Evolutionary conservation across 2,888 invertebrate species (phyloP).

Genomic region (Dryomyza anilis): DNA sequence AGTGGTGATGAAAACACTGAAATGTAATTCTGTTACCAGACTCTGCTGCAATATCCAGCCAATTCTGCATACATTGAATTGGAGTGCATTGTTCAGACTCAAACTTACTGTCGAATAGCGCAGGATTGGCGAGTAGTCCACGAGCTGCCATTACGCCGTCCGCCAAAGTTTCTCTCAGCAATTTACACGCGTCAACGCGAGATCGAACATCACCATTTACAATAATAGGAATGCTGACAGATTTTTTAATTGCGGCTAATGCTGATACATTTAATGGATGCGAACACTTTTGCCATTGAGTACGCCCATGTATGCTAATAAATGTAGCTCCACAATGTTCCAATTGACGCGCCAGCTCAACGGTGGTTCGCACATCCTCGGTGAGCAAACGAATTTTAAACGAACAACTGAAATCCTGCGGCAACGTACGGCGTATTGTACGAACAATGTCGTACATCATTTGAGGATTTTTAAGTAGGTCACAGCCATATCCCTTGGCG

Average conservation of each 20-base stretch:
- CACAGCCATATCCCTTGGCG: slow-evolving; percentile 87
- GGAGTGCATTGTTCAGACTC: slow-evolving; percentile 66
- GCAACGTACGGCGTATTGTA: slow-evolving; percentile 74
- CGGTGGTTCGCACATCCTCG: slow-evolving; percentile 66
- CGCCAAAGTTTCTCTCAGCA: slow-evolving; percentile 73
- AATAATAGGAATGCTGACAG: slow-evolving; percentile 79
- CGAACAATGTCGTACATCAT: slow-evolving; percentile 79
- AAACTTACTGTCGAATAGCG: slow-evolving; percentile 69
- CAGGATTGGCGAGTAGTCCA: slow-evolving; percentile 89
- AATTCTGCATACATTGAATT: slow-evolving; percentile 76
- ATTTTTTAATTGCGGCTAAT: slow-evolving; percentile 70
- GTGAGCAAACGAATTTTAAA: slow-evolving; percentile 82
- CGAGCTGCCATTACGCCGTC: slow-evolving; percentile 92
- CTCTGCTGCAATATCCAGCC: slow-evolving; percentile 74
- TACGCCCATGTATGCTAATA: slow-evolving; percentile 90
- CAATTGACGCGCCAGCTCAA: slow-evolving; percentile 78
- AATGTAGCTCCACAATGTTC: slow-evolving; percentile 89
- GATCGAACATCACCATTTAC: slow-evolving; percentile 90
- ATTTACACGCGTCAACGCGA: slow-evolving; percentile 71
- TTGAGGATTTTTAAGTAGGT: slow-evolving; percentile 82
- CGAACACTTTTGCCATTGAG: slow-evolving; percentile 76
- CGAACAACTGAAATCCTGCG: slow-evolving; percentile 80
- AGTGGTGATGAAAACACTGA: slow-evolving; percentile 91
- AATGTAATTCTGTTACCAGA: slow-evolving; percentile 72
- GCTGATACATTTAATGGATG: slow-evolving; percentile 74